phyloP scores from a whole-genome alignment of 1,140 invertebrate species.

The Mya arenaria region DNA sequence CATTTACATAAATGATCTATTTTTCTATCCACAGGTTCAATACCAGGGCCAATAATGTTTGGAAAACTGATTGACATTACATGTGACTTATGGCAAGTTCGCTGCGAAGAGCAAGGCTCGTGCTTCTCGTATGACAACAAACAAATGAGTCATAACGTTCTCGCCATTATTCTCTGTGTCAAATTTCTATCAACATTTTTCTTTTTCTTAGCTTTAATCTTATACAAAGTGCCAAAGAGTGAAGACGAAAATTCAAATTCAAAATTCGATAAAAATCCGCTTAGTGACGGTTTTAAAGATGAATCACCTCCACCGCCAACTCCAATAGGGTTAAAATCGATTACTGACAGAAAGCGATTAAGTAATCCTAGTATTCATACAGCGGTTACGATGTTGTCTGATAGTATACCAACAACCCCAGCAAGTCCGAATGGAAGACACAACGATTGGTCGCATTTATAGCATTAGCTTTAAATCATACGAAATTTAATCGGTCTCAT shows the following conservation, averaged over 20 bases:
- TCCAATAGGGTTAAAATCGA: slow-evolving; percentile 16
- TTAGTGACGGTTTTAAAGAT: background rate
- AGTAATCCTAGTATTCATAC: slow-evolving; percentile 56
- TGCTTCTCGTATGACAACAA: slow-evolving; percentile 77
- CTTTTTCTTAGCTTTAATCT: slow-evolving; percentile 71
- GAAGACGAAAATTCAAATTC: slow-evolving; percentile 23
- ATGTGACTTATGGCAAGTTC: slow-evolving; percentile 73
- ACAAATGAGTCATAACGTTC: slow-evolving; percentile 76
- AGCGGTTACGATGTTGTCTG: slow-evolving; percentile 46
- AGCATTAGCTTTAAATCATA: no score
- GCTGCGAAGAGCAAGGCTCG: slow-evolving; percentile 60
- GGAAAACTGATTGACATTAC: slow-evolving; percentile 76
- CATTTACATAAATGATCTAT: background rate
- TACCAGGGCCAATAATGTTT: slow-evolving; percentile 77
- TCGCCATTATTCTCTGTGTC: slow-evolving; percentile 66
- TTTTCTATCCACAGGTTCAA: slow-evolving; percentile 68
- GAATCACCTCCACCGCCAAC: slow-evolving; percentile 34
- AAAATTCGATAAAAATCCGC: background rate
- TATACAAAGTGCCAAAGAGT: slow-evolving; percentile 69
- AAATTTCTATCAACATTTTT: slow-evolving; percentile 70
- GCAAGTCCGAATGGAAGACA: slow-evolving; percentile 16
- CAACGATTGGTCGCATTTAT: slow-evolving; percentile 29
- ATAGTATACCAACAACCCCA: slow-evolving; percentile 44
- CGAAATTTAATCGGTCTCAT: no score
- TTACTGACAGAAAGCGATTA: slow-evolving; percentile 13